phyloP scores from a whole-genome alignment of 2,113 vertebrate genomes.

The Anolis sagrei region DNA sequence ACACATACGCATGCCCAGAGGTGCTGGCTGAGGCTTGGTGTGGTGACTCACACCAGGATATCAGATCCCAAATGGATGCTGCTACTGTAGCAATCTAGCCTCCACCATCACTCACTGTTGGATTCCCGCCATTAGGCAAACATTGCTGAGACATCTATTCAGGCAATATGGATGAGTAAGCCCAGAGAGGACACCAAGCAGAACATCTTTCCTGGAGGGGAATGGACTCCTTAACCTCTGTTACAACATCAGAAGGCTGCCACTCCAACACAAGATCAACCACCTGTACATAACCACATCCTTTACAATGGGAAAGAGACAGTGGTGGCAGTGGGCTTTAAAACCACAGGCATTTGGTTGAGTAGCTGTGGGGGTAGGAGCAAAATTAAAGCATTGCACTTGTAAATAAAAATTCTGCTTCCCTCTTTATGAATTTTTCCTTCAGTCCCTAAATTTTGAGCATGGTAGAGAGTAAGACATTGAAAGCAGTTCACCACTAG shows the following conservation, averaged over 20 bases:
- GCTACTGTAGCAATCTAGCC: neutral
- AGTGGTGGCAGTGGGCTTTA: too few species aligned
- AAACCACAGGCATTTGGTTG: too few species aligned
- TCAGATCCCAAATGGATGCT: neutral
- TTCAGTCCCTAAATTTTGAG: too few species aligned
- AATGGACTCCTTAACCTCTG: neutral
- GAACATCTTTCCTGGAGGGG: neutral
- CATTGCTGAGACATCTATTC: neutral
- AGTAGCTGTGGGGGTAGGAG: too few species aligned
- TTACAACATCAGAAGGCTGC: neutral
- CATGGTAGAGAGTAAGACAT: too few species aligned
- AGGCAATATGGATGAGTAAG: neutral
- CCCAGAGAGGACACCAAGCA: neutral
- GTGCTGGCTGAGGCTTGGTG: neutral
- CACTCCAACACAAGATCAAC: neutral
- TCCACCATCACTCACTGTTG: neutral
- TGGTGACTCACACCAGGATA: slow-evolving; percentile 15
- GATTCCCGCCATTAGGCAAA: neutral
- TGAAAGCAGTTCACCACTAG: too few species aligned
- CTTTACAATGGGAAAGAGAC: neutral
- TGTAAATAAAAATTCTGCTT: too few species aligned
- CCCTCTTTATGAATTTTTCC: too few species aligned
- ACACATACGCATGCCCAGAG: neutral
- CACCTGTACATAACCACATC: neutral
- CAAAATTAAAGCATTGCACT: neutral